Conservation (phyloP, 2,797 vertebrate genomes). For the Taenioides sp. region DNA sequence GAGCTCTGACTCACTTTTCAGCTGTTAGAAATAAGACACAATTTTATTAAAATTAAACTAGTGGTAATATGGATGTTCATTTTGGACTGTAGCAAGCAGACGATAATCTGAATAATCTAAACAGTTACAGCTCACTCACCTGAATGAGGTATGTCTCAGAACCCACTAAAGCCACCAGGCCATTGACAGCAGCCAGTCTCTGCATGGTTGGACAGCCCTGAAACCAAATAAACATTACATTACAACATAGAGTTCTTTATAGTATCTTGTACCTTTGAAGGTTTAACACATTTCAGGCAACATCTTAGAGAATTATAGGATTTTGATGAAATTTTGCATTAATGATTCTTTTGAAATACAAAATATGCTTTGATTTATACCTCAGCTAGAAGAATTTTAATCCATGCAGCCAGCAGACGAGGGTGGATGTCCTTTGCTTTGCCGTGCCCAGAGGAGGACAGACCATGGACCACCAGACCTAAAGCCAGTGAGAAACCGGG, state of each 20-base stretch:
- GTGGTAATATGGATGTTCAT: not conserved
- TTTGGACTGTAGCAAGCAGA: not conserved
- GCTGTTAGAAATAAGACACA: conserved; percentile 61
- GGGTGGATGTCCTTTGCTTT: conserved; percentile 88
- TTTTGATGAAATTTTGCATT: not conserved
- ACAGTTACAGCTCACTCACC: conserved; percentile 69
- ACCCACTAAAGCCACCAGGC: conserved; percentile 88
- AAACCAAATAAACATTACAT: conserved; percentile 43
- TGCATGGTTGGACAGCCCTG: conserved; percentile 95
- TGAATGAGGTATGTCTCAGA: conserved; percentile 87
- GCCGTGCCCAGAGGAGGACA: conserved; percentile 88
- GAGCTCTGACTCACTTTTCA: conserved; percentile 85
- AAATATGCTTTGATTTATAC: conserved; percentile 59
- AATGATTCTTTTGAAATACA: not conserved
- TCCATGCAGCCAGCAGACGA: conserved; percentile 87
- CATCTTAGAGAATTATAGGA: not conserved
- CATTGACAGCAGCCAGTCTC: conserved; percentile 89
- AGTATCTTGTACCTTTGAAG: not conserved
- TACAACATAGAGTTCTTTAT: not conserved
- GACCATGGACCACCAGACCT: conserved; percentile 84
- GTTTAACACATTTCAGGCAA: not conserved
- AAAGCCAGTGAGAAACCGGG: conserved; percentile 90
- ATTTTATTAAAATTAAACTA: not conserved
- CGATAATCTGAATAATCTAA: too few species aligned
- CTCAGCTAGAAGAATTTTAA: conserved; percentile 89